Evolutionary conservation across 2,888 invertebrate genomes (phyloP).

Genomic region (Acrobasis consociella): DNA sequence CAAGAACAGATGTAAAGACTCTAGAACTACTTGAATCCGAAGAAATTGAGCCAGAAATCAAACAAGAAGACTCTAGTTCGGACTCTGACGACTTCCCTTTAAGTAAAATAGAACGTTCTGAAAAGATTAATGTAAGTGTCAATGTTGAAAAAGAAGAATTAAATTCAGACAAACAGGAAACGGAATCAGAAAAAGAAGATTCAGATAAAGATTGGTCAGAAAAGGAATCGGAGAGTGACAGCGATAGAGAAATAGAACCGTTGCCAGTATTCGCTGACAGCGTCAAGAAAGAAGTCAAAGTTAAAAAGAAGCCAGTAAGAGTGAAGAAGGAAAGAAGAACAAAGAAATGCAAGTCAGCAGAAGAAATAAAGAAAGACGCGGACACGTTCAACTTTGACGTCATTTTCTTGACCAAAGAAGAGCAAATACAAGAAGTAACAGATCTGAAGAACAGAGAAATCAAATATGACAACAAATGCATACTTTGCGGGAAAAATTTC

Average conservation of each 20-base stretch:
- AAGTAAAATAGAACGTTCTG: neutral
- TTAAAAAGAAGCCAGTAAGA: constrained; percentile 1
- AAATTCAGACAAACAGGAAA: neutral
- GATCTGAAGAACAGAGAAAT: constrained; percentile 6
- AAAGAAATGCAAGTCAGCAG: constrained; percentile 7
- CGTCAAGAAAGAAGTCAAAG: constrained; percentile 4
- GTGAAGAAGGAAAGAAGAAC: constrained; percentile 1
- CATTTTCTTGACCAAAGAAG: constrained; percentile 2
- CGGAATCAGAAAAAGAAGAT: neutral
- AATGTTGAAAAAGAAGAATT: neutral
- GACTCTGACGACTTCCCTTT: constrained; percentile 9
- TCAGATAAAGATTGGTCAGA: constrained; percentile 5
- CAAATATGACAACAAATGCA: constrained; percentile 9
- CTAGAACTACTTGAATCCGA: neutral
- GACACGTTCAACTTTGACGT: constrained; percentile 9
- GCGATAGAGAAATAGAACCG: constrained; percentile 3
- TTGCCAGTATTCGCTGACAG: constrained; percentile 7
- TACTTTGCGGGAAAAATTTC: constrained; percentile 7
- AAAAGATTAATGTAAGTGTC: neutral
- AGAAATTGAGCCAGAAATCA: neutral
- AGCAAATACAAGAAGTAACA: neutral
- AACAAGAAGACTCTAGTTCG: neutral
- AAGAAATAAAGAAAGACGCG: constrained; percentile 5
- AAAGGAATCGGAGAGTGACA: neutral
- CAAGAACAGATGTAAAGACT: neutral